These are phyloP conservation scores for Drosophila mojavensis DNA, from an alignment of 1,140 invertebrate genomes.

Conservation along the genomic window DNA sequence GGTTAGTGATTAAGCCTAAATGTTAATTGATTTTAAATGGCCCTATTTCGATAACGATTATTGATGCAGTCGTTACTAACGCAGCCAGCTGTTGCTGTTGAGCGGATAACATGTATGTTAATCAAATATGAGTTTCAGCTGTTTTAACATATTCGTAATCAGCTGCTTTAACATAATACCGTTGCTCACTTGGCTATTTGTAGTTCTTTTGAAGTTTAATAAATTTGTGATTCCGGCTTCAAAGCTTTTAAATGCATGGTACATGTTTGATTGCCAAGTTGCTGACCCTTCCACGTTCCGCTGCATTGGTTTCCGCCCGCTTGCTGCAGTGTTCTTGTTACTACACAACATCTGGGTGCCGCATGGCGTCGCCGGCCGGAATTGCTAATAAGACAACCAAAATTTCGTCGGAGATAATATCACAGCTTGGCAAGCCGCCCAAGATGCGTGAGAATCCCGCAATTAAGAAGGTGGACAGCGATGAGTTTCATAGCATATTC, in stretches of 20 bases:
- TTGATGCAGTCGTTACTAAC: not conserved
- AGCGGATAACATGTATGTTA: not conserved
- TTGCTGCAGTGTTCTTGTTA: not conserved
- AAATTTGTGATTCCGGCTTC: not conserved
- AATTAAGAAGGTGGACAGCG: slow-evolving; percentile 88
- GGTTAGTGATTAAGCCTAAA: too few species aligned
- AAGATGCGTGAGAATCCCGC: slow-evolving; percentile 87
- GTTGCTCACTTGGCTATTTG: not conserved
- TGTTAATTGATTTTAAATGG: too few species aligned
- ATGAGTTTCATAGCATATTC: slow-evolving; percentile 92
- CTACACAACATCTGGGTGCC: slow-evolving; percentile 10
- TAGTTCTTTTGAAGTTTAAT: not conserved
- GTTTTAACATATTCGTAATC: not conserved
- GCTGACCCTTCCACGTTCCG: slow-evolving; percentile 8
- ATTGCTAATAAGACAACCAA: slow-evolving; percentile 2
- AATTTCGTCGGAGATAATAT: slow-evolving; percentile 36
- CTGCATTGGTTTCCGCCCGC: not conserved
- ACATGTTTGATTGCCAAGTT: slow-evolving; percentile 5
- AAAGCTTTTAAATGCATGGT: slow-evolving; percentile 43
- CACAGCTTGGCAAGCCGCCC: slow-evolving; percentile 83
- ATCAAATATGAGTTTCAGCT: not conserved
- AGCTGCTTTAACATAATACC: slow-evolving; percentile 20
- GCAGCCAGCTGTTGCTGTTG: not conserved
- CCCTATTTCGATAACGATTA: not conserved
- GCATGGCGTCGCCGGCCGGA: slow-evolving; percentile 23